These are phyloP conservation scores for Poecile montanus DNA, from an alignment of 2,797 vertebrate species.

Conservation along the genomic window DNA sequence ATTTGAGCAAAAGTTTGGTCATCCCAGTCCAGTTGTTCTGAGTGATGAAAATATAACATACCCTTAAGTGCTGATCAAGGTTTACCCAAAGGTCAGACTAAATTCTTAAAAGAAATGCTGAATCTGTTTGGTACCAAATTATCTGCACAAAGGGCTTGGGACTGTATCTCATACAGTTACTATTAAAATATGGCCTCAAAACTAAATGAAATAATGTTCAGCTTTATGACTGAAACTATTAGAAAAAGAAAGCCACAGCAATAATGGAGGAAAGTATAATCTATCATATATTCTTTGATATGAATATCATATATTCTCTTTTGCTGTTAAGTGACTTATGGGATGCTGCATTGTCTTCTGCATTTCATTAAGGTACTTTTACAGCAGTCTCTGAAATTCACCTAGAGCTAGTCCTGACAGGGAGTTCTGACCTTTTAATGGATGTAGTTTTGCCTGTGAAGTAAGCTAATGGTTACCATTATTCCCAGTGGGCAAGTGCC, in stretches of 20 bases:
- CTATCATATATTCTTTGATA: neutral
- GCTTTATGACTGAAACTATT: neutral
- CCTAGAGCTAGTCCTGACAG: neutral
- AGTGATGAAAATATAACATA: neutral
- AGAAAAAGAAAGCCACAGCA: neutral
- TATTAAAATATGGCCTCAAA: neutral
- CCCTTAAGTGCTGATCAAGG: neutral
- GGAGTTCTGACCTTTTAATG: conserved; percentile 4
- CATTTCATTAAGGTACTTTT: conserved; percentile 16
- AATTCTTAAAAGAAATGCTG: neutral
- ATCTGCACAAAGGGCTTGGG: neutral
- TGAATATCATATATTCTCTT: neutral
- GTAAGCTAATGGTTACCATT: neutral
- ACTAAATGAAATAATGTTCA: neutral
- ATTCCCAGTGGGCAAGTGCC: neutral
- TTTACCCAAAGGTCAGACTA: neutral
- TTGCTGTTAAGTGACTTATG: neutral
- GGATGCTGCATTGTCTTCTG: neutral
- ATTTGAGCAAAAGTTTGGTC: neutral
- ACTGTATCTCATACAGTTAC: neutral
- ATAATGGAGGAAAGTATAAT: neutral
- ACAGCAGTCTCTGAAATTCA: neutral
- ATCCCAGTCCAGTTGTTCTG: neutral
- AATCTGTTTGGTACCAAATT: neutral
- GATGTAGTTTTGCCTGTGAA: neutral